phyloP scores from a whole-genome alignment of 2,113 vertebrate species.

The Cheirogaleus medius region DNA sequence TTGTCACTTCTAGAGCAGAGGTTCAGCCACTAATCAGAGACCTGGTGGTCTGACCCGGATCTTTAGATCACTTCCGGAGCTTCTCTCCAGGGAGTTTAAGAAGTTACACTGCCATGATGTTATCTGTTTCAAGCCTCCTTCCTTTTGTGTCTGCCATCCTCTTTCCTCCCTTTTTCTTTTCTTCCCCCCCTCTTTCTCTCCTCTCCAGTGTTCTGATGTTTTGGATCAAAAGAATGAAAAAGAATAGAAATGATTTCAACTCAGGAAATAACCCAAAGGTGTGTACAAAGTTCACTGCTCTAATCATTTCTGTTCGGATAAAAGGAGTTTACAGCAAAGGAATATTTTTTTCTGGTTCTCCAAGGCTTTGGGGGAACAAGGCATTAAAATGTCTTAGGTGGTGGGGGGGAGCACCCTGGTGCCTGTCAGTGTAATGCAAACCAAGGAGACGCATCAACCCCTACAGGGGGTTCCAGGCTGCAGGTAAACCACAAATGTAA shows the following conservation, averaged over 20 bases:
- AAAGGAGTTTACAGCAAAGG: background rate
- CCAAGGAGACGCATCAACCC: background rate
- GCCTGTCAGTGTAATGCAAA: background rate
- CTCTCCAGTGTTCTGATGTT: background rate
- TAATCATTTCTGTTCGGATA: background rate
- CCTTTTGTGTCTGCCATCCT: background rate
- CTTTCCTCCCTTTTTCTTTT: background rate
- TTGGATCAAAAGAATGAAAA: conserved; percentile 9
- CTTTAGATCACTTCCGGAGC: background rate
- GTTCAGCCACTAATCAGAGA: background rate
- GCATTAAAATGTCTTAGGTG: background rate
- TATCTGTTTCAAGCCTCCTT: background rate
- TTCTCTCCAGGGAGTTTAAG: background rate
- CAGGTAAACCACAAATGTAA: background rate
- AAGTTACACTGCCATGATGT: background rate
- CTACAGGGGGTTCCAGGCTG: background rate
- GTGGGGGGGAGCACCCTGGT: background rate
- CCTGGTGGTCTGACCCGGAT: background rate
- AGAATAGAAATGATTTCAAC: background rate
- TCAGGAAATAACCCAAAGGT: background rate
- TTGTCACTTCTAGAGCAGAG: background rate
- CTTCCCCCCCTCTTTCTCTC: background rate
- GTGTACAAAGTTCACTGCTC: background rate
- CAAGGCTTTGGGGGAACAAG: background rate
- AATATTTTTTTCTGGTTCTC: background rate